phyloP scores from a whole-genome alignment of 2,888 invertebrate species.

The Brachyopa scutellaris region DNA sequence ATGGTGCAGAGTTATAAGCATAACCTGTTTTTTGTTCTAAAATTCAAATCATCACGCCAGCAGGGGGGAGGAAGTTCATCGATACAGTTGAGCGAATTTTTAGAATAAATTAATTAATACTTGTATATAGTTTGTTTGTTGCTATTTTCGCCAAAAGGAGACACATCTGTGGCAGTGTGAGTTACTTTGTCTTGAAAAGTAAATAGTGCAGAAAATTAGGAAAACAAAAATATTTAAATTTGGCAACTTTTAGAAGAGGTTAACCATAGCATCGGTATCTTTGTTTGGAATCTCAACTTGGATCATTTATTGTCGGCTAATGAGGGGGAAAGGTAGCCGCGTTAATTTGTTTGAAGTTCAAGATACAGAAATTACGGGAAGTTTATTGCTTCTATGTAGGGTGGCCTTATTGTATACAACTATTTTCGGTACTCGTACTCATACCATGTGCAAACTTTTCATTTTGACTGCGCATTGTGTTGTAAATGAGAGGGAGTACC shows the following conservation, averaged over 20 bases:
- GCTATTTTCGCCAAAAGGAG: neutral
- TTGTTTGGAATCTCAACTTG: no score
- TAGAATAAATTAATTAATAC: conserved; percentile 53
- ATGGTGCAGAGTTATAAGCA: conserved; percentile 59
- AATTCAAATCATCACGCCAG: conserved; percentile 43
- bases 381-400: no score
- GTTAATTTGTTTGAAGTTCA: conserved; percentile 11
- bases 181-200: conserved; percentile 13
- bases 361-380: neutral
- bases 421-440: neutral
- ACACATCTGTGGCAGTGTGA: neutral
- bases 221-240: conserved; percentile 7
- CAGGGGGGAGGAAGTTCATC: conserved; percentile 42
- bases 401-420: no score
- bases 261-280: no score
- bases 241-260: conserved; percentile 8
- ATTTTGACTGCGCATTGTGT: conserved; percentile 11
- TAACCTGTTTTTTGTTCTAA: conserved; percentile 47
- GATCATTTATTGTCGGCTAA: conserved; percentile 17
- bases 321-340: neutral
- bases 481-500: conserved; percentile 26
- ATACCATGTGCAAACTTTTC: neutral
- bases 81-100: conserved; percentile 68
- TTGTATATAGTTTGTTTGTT: neutral
- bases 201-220: conserved; percentile 41